A percentile compares a stretch with the other conserved stretches of the same genome.
These are phyloP conservation scores for Pseudomyrmex gracilis DNA, from an alignment of 1,140 invertebrate species.

Conservation along the genomic window DNA sequence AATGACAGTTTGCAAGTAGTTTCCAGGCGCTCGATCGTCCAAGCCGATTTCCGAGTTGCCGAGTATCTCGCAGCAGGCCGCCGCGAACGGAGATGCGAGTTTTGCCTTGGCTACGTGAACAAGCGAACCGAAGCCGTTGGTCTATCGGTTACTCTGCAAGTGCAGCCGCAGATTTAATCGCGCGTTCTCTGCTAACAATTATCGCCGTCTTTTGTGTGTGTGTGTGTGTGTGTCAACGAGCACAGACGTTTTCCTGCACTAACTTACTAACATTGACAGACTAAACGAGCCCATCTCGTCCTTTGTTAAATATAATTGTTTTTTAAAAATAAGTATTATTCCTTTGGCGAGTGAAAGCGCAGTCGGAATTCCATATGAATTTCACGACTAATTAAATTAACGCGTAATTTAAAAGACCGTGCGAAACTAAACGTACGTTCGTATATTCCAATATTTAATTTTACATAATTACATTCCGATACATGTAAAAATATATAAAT, in stretches of 20 bases:
- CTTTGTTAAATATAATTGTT: neutral
- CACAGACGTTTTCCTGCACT: neutral
- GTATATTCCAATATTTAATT: neutral
- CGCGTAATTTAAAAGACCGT: neutral
- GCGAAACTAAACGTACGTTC: neutral
- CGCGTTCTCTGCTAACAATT: conserved; percentile 27
- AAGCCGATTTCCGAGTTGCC: neutral
- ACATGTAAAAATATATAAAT: no score
- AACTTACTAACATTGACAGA: conserved; percentile 2
- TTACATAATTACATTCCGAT: neutral
- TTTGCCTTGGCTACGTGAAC: neutral
- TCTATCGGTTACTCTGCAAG: conserved; percentile 34
- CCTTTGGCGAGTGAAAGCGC: conserved; percentile 15
- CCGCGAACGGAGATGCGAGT: neutral
- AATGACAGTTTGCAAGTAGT: conserved; percentile 58
- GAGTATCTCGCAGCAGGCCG: neutral
- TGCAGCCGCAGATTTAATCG: conserved; percentile 37
- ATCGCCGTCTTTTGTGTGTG: neutral
- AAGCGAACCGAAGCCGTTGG: neutral
- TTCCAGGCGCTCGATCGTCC: neutral
- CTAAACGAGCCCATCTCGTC: neutral
- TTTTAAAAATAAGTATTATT: conserved; percentile 23
- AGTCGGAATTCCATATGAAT: conserved; percentile 11
- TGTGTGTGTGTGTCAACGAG: neutral
- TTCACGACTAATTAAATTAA: conserved; percentile 26